These are phyloP conservation scores for Lamprologus sp. DNA, from an alignment of 2,113 vertebrate species.

Conservation along the genomic window DNA sequence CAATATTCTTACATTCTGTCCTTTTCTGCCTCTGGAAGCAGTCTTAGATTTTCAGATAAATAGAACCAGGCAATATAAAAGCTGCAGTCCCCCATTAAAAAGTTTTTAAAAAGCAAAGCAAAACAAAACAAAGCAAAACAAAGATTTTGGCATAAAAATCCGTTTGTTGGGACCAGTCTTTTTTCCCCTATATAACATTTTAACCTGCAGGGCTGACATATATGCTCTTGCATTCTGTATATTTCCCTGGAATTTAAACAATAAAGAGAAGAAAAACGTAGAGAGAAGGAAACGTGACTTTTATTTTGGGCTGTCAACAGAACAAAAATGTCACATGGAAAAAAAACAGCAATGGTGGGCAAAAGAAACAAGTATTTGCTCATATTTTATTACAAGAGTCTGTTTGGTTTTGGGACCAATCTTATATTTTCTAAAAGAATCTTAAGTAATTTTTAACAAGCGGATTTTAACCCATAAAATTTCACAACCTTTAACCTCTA, in stretches of 20 bases:
- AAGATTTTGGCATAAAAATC: not conserved
- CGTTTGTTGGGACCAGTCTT: not conserved
- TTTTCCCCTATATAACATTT: not conserved
- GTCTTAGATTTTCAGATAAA: not conserved
- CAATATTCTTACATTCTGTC: not conserved
- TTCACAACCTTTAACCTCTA: not conserved
- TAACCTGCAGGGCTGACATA: not conserved
- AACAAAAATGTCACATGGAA: not conserved
- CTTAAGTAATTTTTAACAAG: not conserved
- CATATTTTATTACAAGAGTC: not conserved
- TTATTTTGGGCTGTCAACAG: not conserved
- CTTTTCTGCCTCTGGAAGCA: not conserved
- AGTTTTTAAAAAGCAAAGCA: not conserved
- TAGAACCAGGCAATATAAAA: rapidly evolving
- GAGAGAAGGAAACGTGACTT: not conserved
- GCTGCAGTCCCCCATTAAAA: rapidly evolving
- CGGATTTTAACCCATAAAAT: not conserved
- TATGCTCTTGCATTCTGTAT: not conserved
- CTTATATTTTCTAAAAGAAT: not conserved
- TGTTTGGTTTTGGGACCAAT: not conserved
- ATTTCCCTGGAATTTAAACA: not conserved
- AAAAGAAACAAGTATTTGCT: not conserved
- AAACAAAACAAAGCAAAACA: not conserved
- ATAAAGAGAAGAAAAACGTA: not conserved
- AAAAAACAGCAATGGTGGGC: not conserved